Evolutionary conservation across 2,113 vertebrate genomes (phyloP), one percentile per base, ranked within the genome.

Genomic region (Phalacrocorax carbo): DNA sequence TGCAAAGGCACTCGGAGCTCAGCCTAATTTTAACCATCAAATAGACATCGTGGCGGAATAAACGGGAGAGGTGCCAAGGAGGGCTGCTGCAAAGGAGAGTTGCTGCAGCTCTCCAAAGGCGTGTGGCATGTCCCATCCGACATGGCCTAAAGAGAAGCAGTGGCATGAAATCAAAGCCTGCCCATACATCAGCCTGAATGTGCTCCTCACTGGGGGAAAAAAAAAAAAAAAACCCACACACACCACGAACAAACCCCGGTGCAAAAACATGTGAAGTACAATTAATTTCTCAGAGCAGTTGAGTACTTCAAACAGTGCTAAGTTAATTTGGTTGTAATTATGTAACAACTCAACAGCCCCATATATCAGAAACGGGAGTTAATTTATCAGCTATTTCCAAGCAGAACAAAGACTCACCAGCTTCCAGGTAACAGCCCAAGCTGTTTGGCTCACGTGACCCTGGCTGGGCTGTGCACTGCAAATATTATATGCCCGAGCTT

Each of bases 261-360:
- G 25, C 40, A 90, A 84, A 91, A 78, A 81, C 27, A 66, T 23
- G n/a, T 87, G 66, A 95, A 55, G 55, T 54, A 91, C 38, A 73
- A 72, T 96, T 93, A 85, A 73, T 96, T 96, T 86, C 87, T 65
- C 58, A 78, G 84, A 95, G 72, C 44, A 87, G 80, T 3, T 93
- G 77, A 93, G 93, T 80, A 92, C 81, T 96, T 96, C 73, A 90
- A 97, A 90, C 65, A 42, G 34, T 10, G 15, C 86, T 89, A 77
- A 95, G 75, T 83, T 97, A 93, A 96, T 93, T 91, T 92, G 78
- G 88, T 73, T 75, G 64, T 78, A 97, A 95, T 97, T 96, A 97
- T 94, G 95, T 95, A 98, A 83, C 93, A 94, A 83, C 60, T 93
- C 72, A 68, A 80, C 84, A 91, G 79, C 77, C 70, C 66, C 83